A percentile compares a stretch with the other conserved stretches of the same genome.
These are phyloP conservation scores for Buphagus erythrorhynchus DNA, from an alignment of 2,797 vertebrate species.

Conservation along the genomic window DNA sequence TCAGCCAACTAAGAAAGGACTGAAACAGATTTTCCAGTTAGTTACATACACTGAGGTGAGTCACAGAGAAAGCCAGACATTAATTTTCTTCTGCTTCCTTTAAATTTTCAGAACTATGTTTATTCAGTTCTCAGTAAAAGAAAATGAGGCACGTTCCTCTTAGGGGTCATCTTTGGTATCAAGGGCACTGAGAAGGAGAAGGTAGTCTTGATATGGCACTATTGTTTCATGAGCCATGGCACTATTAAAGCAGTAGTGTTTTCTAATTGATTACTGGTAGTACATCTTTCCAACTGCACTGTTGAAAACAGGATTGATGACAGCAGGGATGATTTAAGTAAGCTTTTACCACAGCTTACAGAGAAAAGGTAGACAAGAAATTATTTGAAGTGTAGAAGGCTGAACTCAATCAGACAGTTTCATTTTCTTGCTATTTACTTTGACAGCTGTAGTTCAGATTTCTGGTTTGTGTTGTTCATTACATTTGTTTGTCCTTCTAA, in stretches of 20 bases:
- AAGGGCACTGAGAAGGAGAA: constrained; percentile 49
- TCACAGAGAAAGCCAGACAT: not conserved
- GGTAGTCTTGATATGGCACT: not conserved
- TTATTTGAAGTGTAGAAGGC: constrained; percentile 47
- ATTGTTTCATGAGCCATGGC: not conserved
- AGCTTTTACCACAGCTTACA: not conserved
- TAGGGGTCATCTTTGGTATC: not conserved
- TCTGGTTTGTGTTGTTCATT: constrained; percentile 25
- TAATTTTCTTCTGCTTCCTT: not conserved
- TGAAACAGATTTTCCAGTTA: not conserved
- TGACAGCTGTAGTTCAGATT: constrained; percentile 45
- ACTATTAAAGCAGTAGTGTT: constrained; percentile 29
- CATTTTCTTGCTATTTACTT: constrained; percentile 55
- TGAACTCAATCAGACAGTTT: constrained; percentile 63
- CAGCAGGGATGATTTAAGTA: constrained; percentile 26
- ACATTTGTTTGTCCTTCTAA: not conserved
- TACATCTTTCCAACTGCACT: constrained; percentile 21
- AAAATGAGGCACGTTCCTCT: not conserved
- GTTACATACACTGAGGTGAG: not conserved
- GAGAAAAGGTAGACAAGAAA: constrained; percentile 4
- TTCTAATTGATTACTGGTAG: constrained; percentile 63
- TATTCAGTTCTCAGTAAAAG: not conserved
- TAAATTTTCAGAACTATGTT: not conserved
- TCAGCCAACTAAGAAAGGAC: not conserved
- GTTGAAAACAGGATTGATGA: constrained; percentile 53